These are phyloP conservation scores for Elegia similella DNA, from an alignment of 2,888 invertebrate genomes.

Conservation along the genomic window DNA sequence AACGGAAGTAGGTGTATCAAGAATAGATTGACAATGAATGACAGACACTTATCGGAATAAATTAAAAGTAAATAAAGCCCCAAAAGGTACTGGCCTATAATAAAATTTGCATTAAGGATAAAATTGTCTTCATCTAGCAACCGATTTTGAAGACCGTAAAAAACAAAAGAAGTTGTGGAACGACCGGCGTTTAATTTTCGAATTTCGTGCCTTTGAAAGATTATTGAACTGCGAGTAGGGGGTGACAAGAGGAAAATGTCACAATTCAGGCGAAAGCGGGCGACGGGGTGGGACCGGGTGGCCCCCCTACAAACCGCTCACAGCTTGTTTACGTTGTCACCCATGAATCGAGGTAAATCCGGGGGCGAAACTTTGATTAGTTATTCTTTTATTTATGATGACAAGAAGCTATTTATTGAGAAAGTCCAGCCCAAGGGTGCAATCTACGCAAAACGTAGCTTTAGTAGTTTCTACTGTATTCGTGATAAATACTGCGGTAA, in stretches of 20 bases:
- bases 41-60: neutral
- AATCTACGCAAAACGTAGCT: conserved; percentile 6
- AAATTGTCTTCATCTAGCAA: neutral
- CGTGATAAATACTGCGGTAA: neutral
- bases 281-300: conserved; percentile 30
- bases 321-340: conserved; percentile 61
- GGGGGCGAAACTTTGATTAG: conserved; percentile 62
- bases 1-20: neutral
- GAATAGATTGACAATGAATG: neutral
- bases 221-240: conserved; percentile 64
- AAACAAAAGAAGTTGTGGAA: conserved; percentile 32
- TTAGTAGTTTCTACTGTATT: neutral
- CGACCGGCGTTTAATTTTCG: conserved; percentile 48
- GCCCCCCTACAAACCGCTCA: conserved; percentile 36
- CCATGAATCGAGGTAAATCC: conserved; percentile 57
- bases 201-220: conserved; percentile 54
- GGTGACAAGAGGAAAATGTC: conserved; percentile 66
- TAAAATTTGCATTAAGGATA: neutral
- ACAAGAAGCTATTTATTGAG: conserved; percentile 44
- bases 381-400: conserved; percentile 59
- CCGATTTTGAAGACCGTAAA: conserved; percentile 18
- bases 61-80: neutral
- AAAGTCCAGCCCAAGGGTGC: conserved; percentile 25
- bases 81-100: neutral
- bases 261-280: conserved; percentile 51